Base-by-base conservation (phyloP, 2,888 invertebrate genomes). In the Acleris sparsana region DNA sequence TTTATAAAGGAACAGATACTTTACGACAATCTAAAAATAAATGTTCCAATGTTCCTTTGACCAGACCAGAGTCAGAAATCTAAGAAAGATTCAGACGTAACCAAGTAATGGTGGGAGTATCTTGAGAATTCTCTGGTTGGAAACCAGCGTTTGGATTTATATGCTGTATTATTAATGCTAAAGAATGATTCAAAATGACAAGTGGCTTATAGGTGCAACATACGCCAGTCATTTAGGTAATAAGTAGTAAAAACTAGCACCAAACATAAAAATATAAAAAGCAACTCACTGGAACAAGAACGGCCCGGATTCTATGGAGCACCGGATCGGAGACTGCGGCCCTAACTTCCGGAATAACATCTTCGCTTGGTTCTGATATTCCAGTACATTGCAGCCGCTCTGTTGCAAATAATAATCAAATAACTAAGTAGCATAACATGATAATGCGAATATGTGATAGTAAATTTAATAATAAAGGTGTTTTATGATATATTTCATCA, bases 341-440 rank as follows among this genome's bases (percentile, higher is more conserved):
- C 96, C 97, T 80, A 99, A 93, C 92, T 99, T 99, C 79, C 97
- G 95, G 93, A 99, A 99, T 78, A 99, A 94, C 96, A 99, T 96
- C 94, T 99, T 99, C 46, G 99, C 99, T 93, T 99, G 99, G 89
- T 98, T 99, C 89, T 99, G 99, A 89, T 99, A 99, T 86, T 99
- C 99, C 89, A 99, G 93, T 83, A 99, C 95, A 92, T 96, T 98
- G 87, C 97, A 96, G 67, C 99, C 99, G 72, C 96, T 95, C 99
- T 99, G 93, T 78, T 81, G 84, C 76, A 84, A 89, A 88, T 88
- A 89, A 87, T 59, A 59, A 53, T 43, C 7, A 64, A 57, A 63
- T 59, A 63, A 62, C 59, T 55, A 67, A 65, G 48, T 62, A 49
- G 52, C 52, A 56, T 20, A 65, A 65, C 62, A 53, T 58, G 62